These are phyloP conservation scores for Tyrophagus putrescentiae DNA, from an alignment of 1,140 invertebrate genomes.

Conservation along the genomic window DNA sequence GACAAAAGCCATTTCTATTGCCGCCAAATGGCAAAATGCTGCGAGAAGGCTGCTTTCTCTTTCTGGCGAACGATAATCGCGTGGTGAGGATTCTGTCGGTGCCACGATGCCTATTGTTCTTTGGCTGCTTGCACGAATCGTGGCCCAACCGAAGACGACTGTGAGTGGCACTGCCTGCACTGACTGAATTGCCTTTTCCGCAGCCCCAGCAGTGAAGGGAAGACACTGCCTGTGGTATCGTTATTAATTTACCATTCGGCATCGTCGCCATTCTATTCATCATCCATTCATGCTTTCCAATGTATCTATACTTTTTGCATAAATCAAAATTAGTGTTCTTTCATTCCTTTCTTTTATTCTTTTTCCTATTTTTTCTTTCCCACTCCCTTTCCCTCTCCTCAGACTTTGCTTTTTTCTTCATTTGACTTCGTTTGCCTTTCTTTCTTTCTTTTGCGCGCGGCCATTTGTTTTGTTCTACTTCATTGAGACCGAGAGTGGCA, in stretches of 20 bases:
- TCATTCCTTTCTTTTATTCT: not conserved
- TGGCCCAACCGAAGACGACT: too few species aligned
- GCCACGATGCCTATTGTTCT: too few species aligned
- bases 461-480: constrained; percentile 12
- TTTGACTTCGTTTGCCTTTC: not conserved
- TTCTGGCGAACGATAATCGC: constrained; percentile 10
- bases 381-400: not conserved
- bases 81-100: not conserved
- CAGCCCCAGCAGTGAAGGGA: too few species aligned
- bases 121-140: too few species aligned
- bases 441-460: not conserved
- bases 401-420: not conserved
- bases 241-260: constrained; percentile 14
- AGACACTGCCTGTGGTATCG: not conserved
- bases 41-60: too few species aligned
- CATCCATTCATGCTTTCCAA: not conserved
- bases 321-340: constrained; percentile 14
- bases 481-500: not conserved
- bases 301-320: not conserved
- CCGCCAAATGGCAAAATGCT: too few species aligned
- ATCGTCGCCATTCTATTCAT: not conserved
- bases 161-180: too few species aligned
- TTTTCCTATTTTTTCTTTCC: not conserved
- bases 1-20: too few species aligned
- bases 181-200: too few species aligned